Percentiles rank a stretch among this genome's conserved stretches.
phyloP scores from a whole-genome alignment of 2,888 invertebrate species.

The Troides aeacus region DNA sequence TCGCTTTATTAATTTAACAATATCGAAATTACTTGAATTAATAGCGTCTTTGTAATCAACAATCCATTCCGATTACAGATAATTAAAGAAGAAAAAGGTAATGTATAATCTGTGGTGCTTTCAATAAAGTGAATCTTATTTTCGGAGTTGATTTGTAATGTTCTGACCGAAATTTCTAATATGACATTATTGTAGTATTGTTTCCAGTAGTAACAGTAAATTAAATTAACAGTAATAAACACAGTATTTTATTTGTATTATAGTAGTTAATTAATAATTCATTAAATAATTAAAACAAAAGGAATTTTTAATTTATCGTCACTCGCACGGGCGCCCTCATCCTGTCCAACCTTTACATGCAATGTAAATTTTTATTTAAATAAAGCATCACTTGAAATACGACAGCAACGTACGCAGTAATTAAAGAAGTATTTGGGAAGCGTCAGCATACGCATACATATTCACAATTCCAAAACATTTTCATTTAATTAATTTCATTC shows the following conservation, averaged over 20 bases:
- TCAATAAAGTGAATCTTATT: too few species aligned
- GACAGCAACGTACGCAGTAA: constrained; percentile 57
- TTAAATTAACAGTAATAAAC: neutral
- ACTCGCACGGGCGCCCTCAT: constrained; percentile 8
- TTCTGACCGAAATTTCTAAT: neutral
- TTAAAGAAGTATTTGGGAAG: constrained; percentile 50
- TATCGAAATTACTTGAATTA: neutral
- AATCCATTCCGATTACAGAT: too few species aligned
- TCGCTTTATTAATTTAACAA: constrained; percentile 5
- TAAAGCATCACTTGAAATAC: constrained; percentile 60
- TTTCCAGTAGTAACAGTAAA: neutral
- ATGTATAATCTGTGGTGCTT: too few species aligned
- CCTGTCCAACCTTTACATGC: constrained; percentile 31
- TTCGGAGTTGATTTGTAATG: too few species aligned
- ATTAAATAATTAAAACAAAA: constrained; percentile 24
- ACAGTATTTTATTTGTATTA: too few species aligned
- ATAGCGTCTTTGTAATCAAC: too few species aligned
- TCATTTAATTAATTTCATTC: constrained; percentile 26
- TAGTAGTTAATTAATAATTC: constrained; percentile 18
- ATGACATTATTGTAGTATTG: neutral
- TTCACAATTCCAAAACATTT: constrained; percentile 20
- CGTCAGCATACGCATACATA: constrained; percentile 33
- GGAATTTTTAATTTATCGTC: constrained; percentile 18
- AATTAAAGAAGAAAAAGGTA: too few species aligned
- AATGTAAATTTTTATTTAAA: constrained; percentile 60